phyloP scores from a whole-genome alignment of 2,113 vertebrate genomes.

The Heterocephalus glaber region DNA sequence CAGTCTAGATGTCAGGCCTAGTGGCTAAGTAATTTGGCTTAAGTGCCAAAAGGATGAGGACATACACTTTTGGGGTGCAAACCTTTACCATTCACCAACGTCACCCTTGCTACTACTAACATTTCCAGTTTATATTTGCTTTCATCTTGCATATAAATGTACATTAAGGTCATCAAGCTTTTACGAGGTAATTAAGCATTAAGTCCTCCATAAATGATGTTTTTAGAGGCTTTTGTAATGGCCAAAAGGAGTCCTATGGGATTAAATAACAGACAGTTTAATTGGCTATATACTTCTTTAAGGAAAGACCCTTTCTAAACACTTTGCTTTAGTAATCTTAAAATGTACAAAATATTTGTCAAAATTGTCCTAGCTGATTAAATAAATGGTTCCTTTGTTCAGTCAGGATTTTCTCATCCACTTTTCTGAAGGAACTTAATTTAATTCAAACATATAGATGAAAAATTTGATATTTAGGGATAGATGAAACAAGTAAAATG shows the following conservation, averaged over 20 bases:
- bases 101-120: background rate
- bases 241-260: background rate
- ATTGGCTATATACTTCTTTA: background rate
- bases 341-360: background rate
- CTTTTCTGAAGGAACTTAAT: constrained; percentile 37
- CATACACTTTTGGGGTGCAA: background rate
- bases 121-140: background rate
- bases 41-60: background rate
- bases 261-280: constrained; percentile 17
- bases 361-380: background rate
- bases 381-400: background rate
- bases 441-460: background rate
- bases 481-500: background rate
- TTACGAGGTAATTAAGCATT: background rate
- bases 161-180: constrained; percentile 36
- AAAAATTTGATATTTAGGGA: background rate
- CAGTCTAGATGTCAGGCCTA: background rate
- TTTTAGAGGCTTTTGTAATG: background rate
- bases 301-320: background rate
- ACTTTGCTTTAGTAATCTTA: background rate
- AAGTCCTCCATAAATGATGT: background rate
- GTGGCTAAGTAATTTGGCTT: background rate
- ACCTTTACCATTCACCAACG: background rate
- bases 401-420: background rate
- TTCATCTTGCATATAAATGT: background rate